phyloP scores from a whole-genome alignment of 2,888 invertebrate species.

The Harpalus rufipes region DNA sequence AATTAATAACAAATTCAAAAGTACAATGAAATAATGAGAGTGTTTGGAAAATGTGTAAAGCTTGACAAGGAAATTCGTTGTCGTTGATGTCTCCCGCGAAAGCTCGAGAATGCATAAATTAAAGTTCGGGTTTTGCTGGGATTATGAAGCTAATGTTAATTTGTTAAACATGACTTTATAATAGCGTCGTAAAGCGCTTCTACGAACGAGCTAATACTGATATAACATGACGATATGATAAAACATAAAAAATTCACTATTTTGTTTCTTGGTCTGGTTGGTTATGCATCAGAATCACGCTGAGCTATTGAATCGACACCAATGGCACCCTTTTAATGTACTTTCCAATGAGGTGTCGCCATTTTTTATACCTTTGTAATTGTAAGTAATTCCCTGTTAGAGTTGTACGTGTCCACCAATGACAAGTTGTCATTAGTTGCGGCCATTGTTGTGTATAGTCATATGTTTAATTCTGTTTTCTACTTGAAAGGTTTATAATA shows the following conservation, averaged over 20 bases:
- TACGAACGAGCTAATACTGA: slow-evolving; percentile 28
- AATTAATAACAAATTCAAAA: background rate
- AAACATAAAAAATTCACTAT: slow-evolving; percentile 3
- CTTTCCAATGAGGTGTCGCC: slow-evolving; percentile 45
- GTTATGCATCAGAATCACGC: slow-evolving; percentile 14
- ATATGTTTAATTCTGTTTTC: slow-evolving; percentile 23
- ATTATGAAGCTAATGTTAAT: slow-evolving; percentile 56
- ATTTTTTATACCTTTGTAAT: slow-evolving; percentile 43
- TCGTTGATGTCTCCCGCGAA: background rate
- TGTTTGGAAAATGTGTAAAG: background rate
- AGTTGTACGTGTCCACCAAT: slow-evolving; percentile 60
- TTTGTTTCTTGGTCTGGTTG: slow-evolving; percentile 15
- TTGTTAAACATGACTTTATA: slow-evolving; percentile 60
- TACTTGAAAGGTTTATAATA: slow-evolving; percentile 15
- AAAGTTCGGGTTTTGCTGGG: slow-evolving; percentile 54
- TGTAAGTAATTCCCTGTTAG: slow-evolving; percentile 55
- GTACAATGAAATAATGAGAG: background rate
- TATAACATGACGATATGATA: slow-evolving; percentile 25
- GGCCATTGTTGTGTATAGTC: slow-evolving; percentile 50
- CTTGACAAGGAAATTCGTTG: background rate
- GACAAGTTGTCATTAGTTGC: slow-evolving; percentile 52
- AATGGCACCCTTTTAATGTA: slow-evolving; percentile 46
- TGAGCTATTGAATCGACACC: slow-evolving; percentile 24
- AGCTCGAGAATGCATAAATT: slow-evolving; percentile 49
- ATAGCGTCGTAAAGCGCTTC: slow-evolving; percentile 52